phyloP scores from a whole-genome alignment of 2,888 invertebrate genomes.

The Sarcophaga subvicina region DNA sequence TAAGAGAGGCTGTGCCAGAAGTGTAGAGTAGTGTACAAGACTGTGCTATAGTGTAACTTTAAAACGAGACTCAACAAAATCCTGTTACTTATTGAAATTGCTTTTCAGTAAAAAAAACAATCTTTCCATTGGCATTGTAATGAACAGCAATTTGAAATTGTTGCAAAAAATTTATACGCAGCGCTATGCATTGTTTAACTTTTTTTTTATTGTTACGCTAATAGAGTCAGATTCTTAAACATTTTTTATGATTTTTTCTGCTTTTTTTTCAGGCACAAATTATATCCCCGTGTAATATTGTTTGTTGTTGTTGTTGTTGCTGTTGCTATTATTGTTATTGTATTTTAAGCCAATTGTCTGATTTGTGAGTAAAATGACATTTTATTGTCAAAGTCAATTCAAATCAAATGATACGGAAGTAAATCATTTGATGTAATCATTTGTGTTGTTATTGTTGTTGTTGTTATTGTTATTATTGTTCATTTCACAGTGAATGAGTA shows the following conservation, averaged over 20 bases:
- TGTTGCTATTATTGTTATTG: not conserved
- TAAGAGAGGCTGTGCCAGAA: too few species aligned
- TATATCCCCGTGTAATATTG: constrained; percentile 42
- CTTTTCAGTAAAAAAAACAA: too few species aligned
- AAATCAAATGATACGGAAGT: constrained; percentile 80
- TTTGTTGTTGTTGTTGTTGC: not conserved
- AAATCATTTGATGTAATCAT: constrained; percentile 78
- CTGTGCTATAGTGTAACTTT: too few species aligned
- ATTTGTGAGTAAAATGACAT: constrained; percentile 69
- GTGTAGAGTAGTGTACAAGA: too few species aligned
- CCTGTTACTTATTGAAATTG: too few species aligned
- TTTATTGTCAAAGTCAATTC: constrained; percentile 77
- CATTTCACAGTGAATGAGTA: not conserved
- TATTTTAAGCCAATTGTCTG: constrained; percentile 68
- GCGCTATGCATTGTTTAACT: constrained; percentile 47
- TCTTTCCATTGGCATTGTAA: not conserved
- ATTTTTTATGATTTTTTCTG: constrained; percentile 1
- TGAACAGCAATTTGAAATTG: constrained; percentile 29
- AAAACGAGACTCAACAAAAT: too few species aligned
- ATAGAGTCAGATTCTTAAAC: constrained; percentile 9
- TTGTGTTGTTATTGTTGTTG: constrained; percentile 2
- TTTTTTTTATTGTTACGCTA: constrained; percentile 21
- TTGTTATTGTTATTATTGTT: not conserved
- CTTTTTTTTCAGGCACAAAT: not conserved
- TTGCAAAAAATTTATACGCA: constrained; percentile 18